phyloP scores from a whole-genome alignment of 1,140 invertebrate species.

The Pachyrhynchus sulphureomaculatus region DNA sequence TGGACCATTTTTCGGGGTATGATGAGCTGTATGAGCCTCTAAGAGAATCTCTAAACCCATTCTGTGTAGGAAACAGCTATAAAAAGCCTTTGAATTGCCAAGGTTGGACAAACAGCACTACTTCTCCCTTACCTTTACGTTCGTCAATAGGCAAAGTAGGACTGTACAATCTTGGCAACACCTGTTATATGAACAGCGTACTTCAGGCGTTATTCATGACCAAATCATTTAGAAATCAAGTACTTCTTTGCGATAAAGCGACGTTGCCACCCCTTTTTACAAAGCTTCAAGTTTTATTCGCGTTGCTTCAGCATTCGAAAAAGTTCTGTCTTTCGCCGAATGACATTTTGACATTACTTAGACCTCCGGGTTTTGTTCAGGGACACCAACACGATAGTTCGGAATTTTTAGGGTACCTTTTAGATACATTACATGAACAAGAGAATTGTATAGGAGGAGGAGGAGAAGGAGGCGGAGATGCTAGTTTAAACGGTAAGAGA shows the following conservation, averaged over 20 bases:
- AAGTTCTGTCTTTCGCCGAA: conserved; percentile 66
- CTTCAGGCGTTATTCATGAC: conserved; percentile 81
- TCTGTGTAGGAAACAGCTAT: conserved; percentile 26
- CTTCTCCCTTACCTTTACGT: conserved; percentile 26
- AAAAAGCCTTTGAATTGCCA: conserved; percentile 36
- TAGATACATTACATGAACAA: conserved; percentile 72
- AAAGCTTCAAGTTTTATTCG: conserved; percentile 74
- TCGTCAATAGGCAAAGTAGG: conserved; percentile 64
- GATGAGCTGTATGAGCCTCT: conserved; percentile 49
- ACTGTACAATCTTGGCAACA: conserved; percentile 81
- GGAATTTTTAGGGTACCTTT: conserved; percentile 78
- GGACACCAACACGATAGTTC: conserved; percentile 85
- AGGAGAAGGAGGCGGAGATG: neutral
- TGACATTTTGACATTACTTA: conserved; percentile 65
- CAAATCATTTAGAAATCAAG: conserved; percentile 65
- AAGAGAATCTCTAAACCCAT: conserved; percentile 36
- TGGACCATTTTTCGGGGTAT: conserved; percentile 54
- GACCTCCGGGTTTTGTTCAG: conserved; percentile 72
- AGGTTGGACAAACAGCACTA: conserved; percentile 35
- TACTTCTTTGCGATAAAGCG: conserved; percentile 55
- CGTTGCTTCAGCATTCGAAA: conserved; percentile 69
- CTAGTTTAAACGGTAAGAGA: conserved; percentile 14
- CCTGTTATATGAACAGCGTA: conserved; percentile 86
- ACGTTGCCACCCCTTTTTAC: conserved; percentile 59
- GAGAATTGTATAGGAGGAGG: conserved; percentile 48